phyloP scores from a whole-genome alignment of 2,797 vertebrate species.

The Tragelaphus eurycerus region DNA sequence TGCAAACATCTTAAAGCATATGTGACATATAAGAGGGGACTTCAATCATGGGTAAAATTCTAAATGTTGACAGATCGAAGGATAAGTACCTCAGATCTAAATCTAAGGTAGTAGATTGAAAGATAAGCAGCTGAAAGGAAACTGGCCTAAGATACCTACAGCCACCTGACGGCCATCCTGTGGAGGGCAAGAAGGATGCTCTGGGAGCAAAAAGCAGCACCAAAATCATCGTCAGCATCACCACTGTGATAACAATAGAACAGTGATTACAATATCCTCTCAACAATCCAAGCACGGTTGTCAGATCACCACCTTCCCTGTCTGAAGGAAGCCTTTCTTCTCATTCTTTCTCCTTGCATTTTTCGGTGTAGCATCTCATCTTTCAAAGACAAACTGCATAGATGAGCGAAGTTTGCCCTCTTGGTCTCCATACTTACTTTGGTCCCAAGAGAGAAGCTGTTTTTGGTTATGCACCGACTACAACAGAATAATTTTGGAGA shows the following conservation, averaged over 20 bases:
- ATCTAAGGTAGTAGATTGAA: not conserved
- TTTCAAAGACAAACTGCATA: not conserved
- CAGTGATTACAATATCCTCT: not conserved
- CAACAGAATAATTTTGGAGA: not conserved
- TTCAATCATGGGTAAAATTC: not conserved
- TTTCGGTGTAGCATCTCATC: not conserved
- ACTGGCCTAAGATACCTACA: not conserved
- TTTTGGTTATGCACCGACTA: not conserved
- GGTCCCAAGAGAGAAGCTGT: not conserved
- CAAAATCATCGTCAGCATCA: not conserved
- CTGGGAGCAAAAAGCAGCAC: not conserved
- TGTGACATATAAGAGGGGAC: not conserved
- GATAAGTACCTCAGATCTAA: not conserved
- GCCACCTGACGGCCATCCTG: not conserved
- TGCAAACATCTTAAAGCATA: not conserved
- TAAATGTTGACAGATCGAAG: not conserved
- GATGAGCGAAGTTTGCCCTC: not conserved
- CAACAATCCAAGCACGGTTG: rapidly evolving
- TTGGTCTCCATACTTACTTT: not conserved
- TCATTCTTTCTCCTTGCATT: not conserved
- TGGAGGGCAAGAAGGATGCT: not conserved
- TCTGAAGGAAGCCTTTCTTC: not conserved
- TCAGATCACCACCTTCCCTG: not conserved
- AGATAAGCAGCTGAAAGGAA: not conserved
- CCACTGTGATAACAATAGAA: not conserved